Conservation (phyloP, 35 echinoderm and acorn worm genomes). For the Patiria miniata region DNA sequence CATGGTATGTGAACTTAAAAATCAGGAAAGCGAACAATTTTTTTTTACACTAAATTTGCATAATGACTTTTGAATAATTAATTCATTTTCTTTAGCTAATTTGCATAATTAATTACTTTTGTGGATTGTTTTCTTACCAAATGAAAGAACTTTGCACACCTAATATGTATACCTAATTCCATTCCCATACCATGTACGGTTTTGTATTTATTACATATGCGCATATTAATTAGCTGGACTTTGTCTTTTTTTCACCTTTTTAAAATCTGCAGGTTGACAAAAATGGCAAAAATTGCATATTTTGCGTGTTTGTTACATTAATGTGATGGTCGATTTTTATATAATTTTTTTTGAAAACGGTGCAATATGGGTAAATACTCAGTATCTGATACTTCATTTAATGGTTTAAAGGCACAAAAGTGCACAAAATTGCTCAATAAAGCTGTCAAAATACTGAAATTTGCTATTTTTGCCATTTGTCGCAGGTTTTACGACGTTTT, state of each 20-base stretch:
- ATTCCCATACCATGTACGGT: too few relatives aligned
- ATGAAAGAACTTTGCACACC: background rate
- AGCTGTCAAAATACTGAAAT: background rate
- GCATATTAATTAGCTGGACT: background rate
- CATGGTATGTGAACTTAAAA: background rate
- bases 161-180: background rate
- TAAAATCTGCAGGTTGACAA: background rate
- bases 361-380: background rate
- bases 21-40: too few relatives aligned
- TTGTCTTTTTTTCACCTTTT: background rate
- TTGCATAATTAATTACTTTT: background rate
- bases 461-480: background rate
- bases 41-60: background rate
- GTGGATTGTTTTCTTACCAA: background rate
- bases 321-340: background rate
- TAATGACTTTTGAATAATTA: constrained; percentile 4
- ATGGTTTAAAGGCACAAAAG: background rate
- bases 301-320: constrained; percentile 1
- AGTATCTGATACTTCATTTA: background rate
- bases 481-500: background rate
- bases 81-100: background rate
- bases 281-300: background rate
- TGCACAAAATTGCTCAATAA: background rate
- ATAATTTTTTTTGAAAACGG: background rate
- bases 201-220: background rate